A percentile compares a stretch with the other conserved stretches of the same genome.
These are phyloP conservation scores for Harpegnathos saltator DNA, from an alignment of 1,140 invertebrate species.

Conservation along the genomic window DNA sequence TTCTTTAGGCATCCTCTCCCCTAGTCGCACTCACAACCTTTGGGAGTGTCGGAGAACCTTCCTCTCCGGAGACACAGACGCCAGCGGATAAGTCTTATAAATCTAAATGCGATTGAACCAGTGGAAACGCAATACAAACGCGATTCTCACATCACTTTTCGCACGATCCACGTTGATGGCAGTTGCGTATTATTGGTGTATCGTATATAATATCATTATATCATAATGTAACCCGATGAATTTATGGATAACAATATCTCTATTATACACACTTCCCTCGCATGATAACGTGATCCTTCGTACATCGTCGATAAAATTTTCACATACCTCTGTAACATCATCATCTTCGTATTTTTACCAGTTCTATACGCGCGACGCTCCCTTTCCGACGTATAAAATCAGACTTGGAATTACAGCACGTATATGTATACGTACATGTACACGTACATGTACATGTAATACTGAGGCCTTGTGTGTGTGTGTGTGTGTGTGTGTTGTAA, in stretches of 20 bases:
- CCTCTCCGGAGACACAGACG: slow-evolving; percentile 16
- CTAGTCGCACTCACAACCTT: slow-evolving; percentile 30
- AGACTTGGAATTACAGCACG: slow-evolving; percentile 72
- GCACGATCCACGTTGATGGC: slow-evolving; percentile 63
- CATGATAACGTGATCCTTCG: neutral
- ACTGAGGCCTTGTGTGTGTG: slow-evolving; percentile 60
- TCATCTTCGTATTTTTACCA: slow-evolving; percentile 60
- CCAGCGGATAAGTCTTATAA: slow-evolving; percentile 25
- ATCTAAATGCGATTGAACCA: slow-evolving; percentile 34
- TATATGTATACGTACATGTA: no score
- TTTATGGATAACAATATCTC: slow-evolving; percentile 52
- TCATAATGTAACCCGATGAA: slow-evolving; percentile 52
- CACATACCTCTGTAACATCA: slow-evolving; percentile 69
- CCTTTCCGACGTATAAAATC: slow-evolving; percentile 77
- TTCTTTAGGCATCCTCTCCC: neutral
- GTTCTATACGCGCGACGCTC: slow-evolving; percentile 45
- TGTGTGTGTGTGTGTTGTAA: slow-evolving; percentile 64
- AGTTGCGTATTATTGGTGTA: slow-evolving; percentile 68
- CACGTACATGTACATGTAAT: neutral
- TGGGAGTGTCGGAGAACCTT: slow-evolving; percentile 8
- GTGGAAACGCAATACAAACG: slow-evolving; percentile 41
- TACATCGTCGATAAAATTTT: slow-evolving; percentile 68
- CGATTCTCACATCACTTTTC: slow-evolving; percentile 14
- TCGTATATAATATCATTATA: slow-evolving; percentile 60
- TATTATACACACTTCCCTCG: slow-evolving; percentile 32